Evolutionary conservation across 2,888 invertebrate species (phyloP), one percentile per base, ranked within the genome.

Genomic region (Luffia ferchaultella): DNA sequence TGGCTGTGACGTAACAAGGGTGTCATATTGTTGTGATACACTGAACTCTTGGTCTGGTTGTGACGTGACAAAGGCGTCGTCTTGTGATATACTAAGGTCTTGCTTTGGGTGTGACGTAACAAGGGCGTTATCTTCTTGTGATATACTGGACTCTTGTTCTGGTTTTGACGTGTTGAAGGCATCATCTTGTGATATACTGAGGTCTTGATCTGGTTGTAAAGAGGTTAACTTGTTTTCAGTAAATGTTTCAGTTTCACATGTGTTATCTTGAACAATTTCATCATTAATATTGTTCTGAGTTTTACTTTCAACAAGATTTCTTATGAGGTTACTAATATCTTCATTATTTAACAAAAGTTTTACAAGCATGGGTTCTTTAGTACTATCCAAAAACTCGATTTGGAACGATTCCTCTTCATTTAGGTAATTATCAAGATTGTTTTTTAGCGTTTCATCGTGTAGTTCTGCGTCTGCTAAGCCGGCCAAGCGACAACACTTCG

Each of bases 401-500:
- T 87, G 86, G 67, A 91, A 76, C 63, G 76, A 74, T 15, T 56
- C 52, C 42, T 71, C 69, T 49, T 74, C 70, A 18, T 69, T 61
- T 20, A 72, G 70, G 46, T 76, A 63, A 3, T 69, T 68, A 40
- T 80, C 73, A 7, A 83, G 61, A 57, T 74, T 76, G 19, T 62
- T 63, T 58, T 73, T 76, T 1, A 68, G 69, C 20, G 54, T 57
- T 53, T 83, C 70, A 50, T 85, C 76, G 17, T 66, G 60, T 3
- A 61, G 56, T 2, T 86, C 65, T n/a, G n/a, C n/a, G 12, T 79
- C 85, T 12, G 70, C 65, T 0, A 85, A 78, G 46, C 85, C 73
- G 43, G 77, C 73, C 41, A 91, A 64, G 7, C 85, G 76, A 58
- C 90, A 90, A 61, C 89, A 89, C 57, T 87, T 86, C 0, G 90